phyloP scores from a whole-genome alignment of 2,888 invertebrate genomes.

The Thyatira batis region DNA sequence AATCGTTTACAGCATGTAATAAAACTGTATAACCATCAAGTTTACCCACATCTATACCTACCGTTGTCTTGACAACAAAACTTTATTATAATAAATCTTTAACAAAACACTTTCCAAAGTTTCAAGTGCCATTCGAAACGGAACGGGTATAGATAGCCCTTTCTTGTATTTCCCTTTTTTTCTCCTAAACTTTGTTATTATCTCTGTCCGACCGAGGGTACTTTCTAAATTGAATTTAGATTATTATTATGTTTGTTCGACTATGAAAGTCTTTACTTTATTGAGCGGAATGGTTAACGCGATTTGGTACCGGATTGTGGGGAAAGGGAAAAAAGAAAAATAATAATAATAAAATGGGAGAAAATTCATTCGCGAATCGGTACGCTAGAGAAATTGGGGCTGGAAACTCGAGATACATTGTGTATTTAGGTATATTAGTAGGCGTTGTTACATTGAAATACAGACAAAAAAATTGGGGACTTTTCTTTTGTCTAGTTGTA shows the following conservation, averaged over 20 bases:
- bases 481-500: too few relatives aligned
- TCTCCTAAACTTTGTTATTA: conserved; percentile 24
- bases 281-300: conserved; percentile 16
- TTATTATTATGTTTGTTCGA: conserved; percentile 30
- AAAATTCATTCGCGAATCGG: neutral
- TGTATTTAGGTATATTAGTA: neutral
- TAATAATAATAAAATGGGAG: neutral
- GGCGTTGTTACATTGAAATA: neutral
- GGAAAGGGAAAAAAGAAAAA: conserved; percentile 7
- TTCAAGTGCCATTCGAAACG: conserved; percentile 8
- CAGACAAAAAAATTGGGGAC: neutral
- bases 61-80: neutral
- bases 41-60: neutral
- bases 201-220: conserved; percentile 15
- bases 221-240: conserved; percentile 29
- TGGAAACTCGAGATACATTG: neutral
- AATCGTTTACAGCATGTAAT: neutral
- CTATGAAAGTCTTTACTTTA: conserved; percentile 30
- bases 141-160: conserved; percentile 3
- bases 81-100: conserved; percentile 12
- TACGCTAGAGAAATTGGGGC: neutral
- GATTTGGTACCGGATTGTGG: conserved; percentile 8
- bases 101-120: conserved; percentile 7
- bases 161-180: conserved; percentile 6
- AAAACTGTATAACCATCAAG: neutral